Evolutionary conservation across 1,140 invertebrate genomes (phyloP), one percentile per base, ranked within the genome.

Genomic region (Brachionus angularis): DNA sequence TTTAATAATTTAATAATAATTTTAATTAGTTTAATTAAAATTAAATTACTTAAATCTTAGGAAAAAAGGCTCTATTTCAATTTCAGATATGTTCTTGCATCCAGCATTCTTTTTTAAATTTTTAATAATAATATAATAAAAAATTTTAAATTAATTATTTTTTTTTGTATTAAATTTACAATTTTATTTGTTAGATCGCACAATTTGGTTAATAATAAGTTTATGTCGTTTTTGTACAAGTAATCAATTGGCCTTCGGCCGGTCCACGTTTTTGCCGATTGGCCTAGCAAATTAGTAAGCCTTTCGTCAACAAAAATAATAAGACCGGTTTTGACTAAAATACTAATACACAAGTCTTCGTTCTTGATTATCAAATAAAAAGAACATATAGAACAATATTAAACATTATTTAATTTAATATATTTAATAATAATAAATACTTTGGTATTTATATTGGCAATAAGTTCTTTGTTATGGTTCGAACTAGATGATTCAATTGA

Each of bases 241-340:
- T 47, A 67, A 14, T 67, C 62, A 27, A 67, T 67, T 49, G 62
- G 62, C n/a, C 62, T 46, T 50, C 31, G 25, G 1, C 62, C 62
- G n/a, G 47, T 67, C 62, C 42, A 47, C 29, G 42, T 7, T 33
- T 46, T 46, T 25, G 62, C 62, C 10, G 2, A 39, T 58, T 58
- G 53, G 25, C 62, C 62, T 18, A 67, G 42, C 23, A 47, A 25
- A 33, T 67, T 46, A 29, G 47, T 67, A 25, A 67, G 62, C 3
- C 47, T 29, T 18, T 67, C 62, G 14, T 67, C 62, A n/a, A 67
- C 62, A n/a, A 47, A 67, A 47, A 67, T 33, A 33, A 67, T 67
- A 21, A 67, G 34, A 34, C 62, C 62, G 39, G 62, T 67, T 50
- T 67, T 67, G 12, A 67, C 62, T 29, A 67, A 50, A 50, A 67